Percentiles rank a stretch among this genome's conserved stretches.
Evolutionary conservation across 1,140 invertebrate species (phyloP).

Genomic region (Drosophila kikkawai): DNA sequence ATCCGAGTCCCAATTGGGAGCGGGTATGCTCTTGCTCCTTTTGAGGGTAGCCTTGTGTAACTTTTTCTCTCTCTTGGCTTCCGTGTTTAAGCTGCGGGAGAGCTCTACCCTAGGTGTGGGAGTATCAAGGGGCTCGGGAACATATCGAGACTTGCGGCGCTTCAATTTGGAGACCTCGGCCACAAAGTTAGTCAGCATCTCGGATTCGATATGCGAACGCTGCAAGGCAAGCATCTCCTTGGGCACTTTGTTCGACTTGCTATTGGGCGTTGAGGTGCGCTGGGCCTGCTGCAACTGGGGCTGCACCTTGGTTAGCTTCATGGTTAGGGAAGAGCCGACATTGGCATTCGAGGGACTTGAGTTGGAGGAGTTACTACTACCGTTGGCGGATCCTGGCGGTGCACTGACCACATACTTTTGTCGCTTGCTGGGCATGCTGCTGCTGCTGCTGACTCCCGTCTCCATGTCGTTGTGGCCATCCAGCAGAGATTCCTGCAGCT

Average conservation of each 20-base stretch:
- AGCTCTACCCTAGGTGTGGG: slow-evolving; percentile 8
- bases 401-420: slow-evolving; percentile 71
- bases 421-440: slow-evolving; percentile 49
- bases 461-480: slow-evolving; percentile 50
- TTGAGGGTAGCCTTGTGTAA: slow-evolving; percentile 20
- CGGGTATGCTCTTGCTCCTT: slow-evolving; percentile 64
- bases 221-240: slow-evolving; percentile 71
- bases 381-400: slow-evolving; percentile 54
- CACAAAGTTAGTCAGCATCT: slow-evolving; percentile 76
- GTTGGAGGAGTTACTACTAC: slow-evolving; percentile 56
- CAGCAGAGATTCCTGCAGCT: slow-evolving; percentile 14
- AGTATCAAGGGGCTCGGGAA: slow-evolving; percentile 9
- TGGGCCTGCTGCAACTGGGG: slow-evolving; percentile 3
- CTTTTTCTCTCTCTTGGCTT: background rate
- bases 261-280: slow-evolving; percentile 57
- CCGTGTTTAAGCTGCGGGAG: slow-evolving; percentile 33
- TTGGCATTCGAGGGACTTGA: slow-evolving; percentile 48
- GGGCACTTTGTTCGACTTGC: slow-evolving; percentile 34
- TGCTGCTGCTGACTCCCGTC: slow-evolving; percentile 13
- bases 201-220: slow-evolving; percentile 72
- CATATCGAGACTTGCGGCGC: slow-evolving; percentile 58
- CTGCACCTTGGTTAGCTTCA: slow-evolving; percentile 69
- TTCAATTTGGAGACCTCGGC: slow-evolving; percentile 56
- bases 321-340: slow-evolving; percentile 56
- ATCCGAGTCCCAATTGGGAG: slow-evolving; percentile 43